Conservation (phyloP, 2,888 invertebrate species). For the Patella depressa region DNA sequence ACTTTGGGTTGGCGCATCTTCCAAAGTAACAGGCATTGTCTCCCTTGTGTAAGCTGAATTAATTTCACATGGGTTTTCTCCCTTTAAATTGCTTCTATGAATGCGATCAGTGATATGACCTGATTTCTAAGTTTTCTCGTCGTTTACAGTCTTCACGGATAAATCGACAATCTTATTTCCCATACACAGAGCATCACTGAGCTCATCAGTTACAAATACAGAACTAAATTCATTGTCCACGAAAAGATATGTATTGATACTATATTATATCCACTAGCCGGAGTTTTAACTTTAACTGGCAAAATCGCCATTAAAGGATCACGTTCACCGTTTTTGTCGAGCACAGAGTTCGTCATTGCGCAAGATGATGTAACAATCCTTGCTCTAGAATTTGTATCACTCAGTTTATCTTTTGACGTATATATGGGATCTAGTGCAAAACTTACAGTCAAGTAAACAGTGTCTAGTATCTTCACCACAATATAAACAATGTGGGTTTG, state of each 20-base stretch:
- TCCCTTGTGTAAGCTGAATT: not conserved
- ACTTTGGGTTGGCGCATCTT: not conserved
- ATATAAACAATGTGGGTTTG: no score
- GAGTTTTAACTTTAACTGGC: not conserved
- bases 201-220: not conserved
- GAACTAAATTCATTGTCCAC: no score
- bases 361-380: no score
- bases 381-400: no score
- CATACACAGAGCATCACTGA: not conserved
- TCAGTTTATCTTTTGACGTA: no score
- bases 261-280: not conserved
- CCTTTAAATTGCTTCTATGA: not conserved
- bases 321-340: not conserved
- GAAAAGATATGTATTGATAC: no score
- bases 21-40: not conserved
- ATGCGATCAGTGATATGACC: not conserved
- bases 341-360: no score
- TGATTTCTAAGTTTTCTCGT: not conserved
- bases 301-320: constrained; percentile 1
- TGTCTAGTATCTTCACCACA: no score
- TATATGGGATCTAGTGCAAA: no score
- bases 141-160: not conserved
- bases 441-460: no score
- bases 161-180: not conserved
- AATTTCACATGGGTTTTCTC: not conserved